phyloP scores from a whole-genome alignment of 2,797 vertebrate genomes.

The Cossypha niveicapilla region DNA sequence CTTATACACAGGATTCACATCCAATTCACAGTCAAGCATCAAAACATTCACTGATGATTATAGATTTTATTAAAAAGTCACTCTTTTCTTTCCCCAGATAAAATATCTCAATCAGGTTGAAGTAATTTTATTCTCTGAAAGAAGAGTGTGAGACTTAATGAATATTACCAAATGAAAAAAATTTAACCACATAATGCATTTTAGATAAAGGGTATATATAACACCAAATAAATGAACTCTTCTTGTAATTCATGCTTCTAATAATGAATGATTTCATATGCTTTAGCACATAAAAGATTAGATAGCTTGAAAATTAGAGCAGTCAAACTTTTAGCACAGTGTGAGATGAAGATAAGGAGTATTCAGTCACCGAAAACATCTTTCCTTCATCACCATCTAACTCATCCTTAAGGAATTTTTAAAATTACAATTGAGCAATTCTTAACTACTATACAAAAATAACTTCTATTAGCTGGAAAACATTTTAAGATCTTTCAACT shows the following conservation, averaged over 20 bases:
- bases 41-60: background rate
- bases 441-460: constrained; percentile 43
- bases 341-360: constrained; percentile 44
- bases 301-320: constrained; percentile 54
- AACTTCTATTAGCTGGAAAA: constrained; percentile 35
- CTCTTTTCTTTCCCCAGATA: background rate
- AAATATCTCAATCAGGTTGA: constrained; percentile 11
- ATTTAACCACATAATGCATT: background rate
- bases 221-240: constrained; percentile 27
- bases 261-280: constrained; percentile 31
- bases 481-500: constrained; percentile 24
- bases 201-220: constrained; percentile 36
- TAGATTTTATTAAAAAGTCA: background rate
- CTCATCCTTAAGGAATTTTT: constrained; percentile 43
- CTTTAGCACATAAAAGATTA: constrained; percentile 47
- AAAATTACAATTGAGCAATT: constrained; percentile 36
- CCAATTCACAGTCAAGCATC: background rate
- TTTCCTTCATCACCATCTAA: constrained; percentile 39
- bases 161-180: background rate
- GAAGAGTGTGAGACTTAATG: constrained; percentile 1
- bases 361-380: constrained; percentile 20
- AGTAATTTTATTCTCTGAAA: constrained; percentile 18
- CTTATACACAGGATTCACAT: background rate
- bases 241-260: constrained; percentile 24
- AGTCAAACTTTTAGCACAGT: constrained; percentile 46